Conservation (phyloP, 2,113 vertebrate genomes). For the Syngnathoides biaculeatus region DNA sequence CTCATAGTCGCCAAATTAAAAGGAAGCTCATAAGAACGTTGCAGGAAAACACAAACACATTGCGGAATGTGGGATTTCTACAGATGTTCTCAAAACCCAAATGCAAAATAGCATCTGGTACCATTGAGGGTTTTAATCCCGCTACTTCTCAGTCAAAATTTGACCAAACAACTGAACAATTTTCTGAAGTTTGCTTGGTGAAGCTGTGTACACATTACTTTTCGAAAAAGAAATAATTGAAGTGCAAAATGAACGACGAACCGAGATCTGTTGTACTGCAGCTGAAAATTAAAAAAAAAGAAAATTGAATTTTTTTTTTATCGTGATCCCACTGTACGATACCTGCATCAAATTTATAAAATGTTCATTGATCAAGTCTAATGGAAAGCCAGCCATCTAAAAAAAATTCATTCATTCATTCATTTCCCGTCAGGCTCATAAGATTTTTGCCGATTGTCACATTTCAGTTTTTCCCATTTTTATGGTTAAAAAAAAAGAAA, state of each 20-base stretch:
- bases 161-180: background rate
- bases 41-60: no score
- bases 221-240: slow-evolving; percentile 23
- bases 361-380: slow-evolving; percentile 49
- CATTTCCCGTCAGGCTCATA: slow-evolving; percentile 20
- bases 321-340: slow-evolving; percentile 53
- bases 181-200: background rate
- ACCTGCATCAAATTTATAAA: slow-evolving; percentile 43
- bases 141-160: background rate
- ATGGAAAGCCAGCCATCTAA: slow-evolving; percentile 49
- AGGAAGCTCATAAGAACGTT: no score
- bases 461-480: slow-evolving; percentile 46
- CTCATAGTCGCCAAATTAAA: background rate
- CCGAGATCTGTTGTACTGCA: background rate
- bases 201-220: background rate
- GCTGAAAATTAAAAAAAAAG: slow-evolving; percentile 15
- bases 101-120: background rate
- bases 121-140: background rate
- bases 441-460: slow-evolving; percentile 27
- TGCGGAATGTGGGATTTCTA: no score
- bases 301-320: slow-evolving; percentile 55
- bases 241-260: background rate
- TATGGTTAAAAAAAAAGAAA: slow-evolving; percentile 30
- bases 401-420: slow-evolving; percentile 46
- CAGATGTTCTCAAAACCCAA: background rate